Evolutionary conservation across 2,113 vertebrate species (phyloP).

Genomic region (Dipodomys merriami): DNA sequence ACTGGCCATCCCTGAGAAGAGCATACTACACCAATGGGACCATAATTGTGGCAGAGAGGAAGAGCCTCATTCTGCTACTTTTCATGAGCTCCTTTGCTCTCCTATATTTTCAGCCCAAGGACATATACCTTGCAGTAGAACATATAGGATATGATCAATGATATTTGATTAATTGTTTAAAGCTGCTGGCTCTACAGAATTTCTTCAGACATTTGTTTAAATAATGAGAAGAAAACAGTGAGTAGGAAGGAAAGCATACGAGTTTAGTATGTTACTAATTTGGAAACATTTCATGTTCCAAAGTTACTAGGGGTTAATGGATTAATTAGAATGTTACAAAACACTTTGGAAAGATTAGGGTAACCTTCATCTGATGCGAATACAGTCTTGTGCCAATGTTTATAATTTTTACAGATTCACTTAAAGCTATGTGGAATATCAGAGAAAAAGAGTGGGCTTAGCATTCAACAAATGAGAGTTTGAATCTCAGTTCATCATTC

Average conservation of each 20-base stretch:
- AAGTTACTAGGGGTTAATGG: conserved; percentile 28
- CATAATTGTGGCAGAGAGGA: not conserved
- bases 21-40: not conserved
- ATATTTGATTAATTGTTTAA: not conserved
- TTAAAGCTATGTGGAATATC: not conserved
- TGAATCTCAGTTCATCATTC: conserved; percentile 7
- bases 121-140: not conserved
- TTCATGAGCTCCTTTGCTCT: not conserved
- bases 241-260: not conserved
- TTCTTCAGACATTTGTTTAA: not conserved
- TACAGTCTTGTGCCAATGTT: not conserved
- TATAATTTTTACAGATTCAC: not conserved
- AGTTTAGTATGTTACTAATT: conserved; percentile 41
- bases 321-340: conserved; percentile 46
- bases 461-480: not conserved
- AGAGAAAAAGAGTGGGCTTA: not conserved
- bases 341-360: not conserved
- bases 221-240: not conserved
- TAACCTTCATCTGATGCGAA: conserved; percentile 21
- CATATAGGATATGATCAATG: not conserved
- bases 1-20: not conserved
- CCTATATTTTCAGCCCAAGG: not conserved
- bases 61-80: not conserved
- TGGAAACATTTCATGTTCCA: conserved; percentile 23
- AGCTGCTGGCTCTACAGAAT: not conserved